These are phyloP conservation scores for Oenanthe oenanthe DNA, from an alignment of 2,113 vertebrate genomes.

Conservation along the genomic window DNA sequence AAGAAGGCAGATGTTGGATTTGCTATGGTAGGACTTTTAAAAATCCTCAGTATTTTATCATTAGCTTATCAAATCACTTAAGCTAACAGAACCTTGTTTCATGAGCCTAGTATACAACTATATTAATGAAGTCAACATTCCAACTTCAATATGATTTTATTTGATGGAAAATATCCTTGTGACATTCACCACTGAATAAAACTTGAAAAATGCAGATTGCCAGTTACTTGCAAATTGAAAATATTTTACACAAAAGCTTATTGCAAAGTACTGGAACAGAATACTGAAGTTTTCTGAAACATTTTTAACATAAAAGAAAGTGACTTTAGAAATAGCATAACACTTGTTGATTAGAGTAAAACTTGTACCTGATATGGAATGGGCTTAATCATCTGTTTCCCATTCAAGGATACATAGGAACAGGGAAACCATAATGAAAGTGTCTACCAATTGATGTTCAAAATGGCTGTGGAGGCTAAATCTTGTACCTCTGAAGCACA, in stretches of 20 bases:
- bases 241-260: neutral
- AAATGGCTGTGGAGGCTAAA: neutral
- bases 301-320: neutral
- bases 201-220: neutral
- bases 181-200: neutral
- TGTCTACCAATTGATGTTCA: neutral
- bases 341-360: neutral
- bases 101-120: neutral
- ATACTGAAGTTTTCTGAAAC: neutral
- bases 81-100: neutral
- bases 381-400: neutral
- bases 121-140: neutral
- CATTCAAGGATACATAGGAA: neutral
- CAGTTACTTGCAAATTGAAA: neutral
- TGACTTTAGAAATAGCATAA: neutral
- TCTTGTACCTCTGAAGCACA: neutral
- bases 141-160: neutral
- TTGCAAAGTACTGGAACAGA: neutral
- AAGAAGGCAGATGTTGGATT: conserved; percentile 99
- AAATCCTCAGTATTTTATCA: neutral
- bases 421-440: neutral
- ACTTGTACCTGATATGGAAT: neutral
- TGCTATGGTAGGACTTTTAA: conserved; percentile 88
- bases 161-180: neutral
- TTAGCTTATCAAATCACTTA: neutral